Percentiles rank a stretch among this genome's conserved stretches.
Conservation (phyloP, 1,140 invertebrate species). For the Drosophila lacteicornis region DNA sequence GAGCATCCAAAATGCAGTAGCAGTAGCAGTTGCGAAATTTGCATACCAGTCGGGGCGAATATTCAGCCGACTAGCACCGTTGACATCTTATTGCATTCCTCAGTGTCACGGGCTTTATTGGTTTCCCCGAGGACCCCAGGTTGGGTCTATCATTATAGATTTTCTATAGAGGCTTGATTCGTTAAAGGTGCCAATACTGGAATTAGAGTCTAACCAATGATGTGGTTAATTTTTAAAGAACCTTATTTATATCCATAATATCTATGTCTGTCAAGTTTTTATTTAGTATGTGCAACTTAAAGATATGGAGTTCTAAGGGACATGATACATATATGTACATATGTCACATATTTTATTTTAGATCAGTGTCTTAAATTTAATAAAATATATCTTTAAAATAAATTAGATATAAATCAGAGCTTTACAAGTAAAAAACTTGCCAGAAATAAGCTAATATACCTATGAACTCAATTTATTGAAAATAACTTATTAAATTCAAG, state of each 20-base stretch:
- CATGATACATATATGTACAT: too few relatives aligned
- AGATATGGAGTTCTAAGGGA: too few relatives aligned
- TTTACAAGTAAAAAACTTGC: too few relatives aligned
- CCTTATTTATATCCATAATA: too few relatives aligned
- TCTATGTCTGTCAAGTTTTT: background rate
- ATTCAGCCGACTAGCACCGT: conserved; percentile 24
- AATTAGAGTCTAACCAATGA: background rate
- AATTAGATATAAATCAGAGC: background rate
- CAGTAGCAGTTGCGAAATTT: conserved; percentile 34
- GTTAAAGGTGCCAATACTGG: background rate
- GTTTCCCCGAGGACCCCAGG: background rate
- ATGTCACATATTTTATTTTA: too few relatives aligned
- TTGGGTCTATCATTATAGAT: conserved; percentile 17
- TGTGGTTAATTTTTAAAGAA: background rate
- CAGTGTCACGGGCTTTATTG: conserved; percentile 36
- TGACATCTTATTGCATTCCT: conserved; percentile 58
- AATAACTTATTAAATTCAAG: background rate
- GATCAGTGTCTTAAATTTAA: background rate
- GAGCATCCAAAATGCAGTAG: conserved; percentile 1
- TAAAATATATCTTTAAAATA: background rate
- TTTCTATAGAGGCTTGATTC: background rate
- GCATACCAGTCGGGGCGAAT: conserved; percentile 42
- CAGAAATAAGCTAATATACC: background rate
- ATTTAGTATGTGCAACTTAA: too few relatives aligned
- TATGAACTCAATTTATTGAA: too few relatives aligned